These are phyloP conservation scores for Cacoxenus indagator DNA, from an alignment of 2,888 invertebrate species.

Conservation along the genomic window DNA sequence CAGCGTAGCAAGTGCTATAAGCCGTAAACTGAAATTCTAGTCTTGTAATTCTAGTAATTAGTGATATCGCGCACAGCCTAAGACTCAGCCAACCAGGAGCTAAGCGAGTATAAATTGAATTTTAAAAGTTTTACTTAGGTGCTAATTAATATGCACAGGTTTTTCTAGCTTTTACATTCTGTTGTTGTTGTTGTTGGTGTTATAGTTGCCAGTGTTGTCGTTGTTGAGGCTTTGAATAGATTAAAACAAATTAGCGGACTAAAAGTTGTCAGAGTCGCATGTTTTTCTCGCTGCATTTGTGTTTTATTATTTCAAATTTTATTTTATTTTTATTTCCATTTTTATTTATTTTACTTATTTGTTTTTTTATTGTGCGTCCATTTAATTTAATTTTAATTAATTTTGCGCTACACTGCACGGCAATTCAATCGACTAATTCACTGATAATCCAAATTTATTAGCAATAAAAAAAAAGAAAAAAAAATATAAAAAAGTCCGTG, in stretches of 20 bases:
- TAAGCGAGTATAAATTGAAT: conserved; percentile 38
- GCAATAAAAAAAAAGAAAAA: too few species aligned
- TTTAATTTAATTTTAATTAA: conserved; percentile 1
- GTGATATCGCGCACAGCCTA: conserved; percentile 33
- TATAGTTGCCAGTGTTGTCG: neutral
- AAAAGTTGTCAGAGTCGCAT: too few species aligned
- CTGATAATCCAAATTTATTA: neutral
- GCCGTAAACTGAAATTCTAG: conserved; percentile 2
- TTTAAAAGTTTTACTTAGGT: conserved; percentile 36
- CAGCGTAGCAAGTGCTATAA: conserved; percentile 38
- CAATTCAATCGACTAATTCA: neutral
- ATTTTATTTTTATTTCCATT: neutral
- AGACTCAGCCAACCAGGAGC: conserved; percentile 3
- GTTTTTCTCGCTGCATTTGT: too few species aligned
- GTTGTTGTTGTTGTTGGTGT: neutral
- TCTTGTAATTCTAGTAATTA: too few species aligned
- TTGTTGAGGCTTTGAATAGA: conserved; percentile 1
- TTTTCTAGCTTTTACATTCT: conserved; percentile 4
- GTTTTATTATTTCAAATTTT: neutral
- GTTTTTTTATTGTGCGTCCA: neutral
- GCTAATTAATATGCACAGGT: conserved; percentile 32
- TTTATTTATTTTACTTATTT: neutral
- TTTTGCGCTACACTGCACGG: neutral
- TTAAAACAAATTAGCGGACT: conserved; percentile 10
- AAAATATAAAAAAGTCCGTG: too few species aligned